Evolutionary conservation across 2,888 invertebrate genomes (phyloP).

Genomic region (Chloroclysta siterata): DNA sequence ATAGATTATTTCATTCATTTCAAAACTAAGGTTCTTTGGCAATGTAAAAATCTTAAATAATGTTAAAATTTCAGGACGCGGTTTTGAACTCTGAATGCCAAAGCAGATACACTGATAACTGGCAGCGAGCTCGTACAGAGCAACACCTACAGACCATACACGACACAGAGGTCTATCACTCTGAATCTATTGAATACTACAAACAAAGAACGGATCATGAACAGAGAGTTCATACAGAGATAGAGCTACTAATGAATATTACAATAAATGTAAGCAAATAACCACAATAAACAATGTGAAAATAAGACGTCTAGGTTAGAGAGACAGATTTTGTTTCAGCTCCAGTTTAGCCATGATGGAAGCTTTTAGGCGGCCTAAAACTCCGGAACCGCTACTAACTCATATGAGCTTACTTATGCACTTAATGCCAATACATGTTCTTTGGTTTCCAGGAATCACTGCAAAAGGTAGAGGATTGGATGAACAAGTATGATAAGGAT

Average conservation of each 20-base stretch:
- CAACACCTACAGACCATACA: conserved; percentile 60
- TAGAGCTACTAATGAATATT: conserved; percentile 70
- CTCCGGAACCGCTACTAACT: too few species aligned
- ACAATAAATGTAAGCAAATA: conserved; percentile 61
- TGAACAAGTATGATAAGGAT: conserved; percentile 73
- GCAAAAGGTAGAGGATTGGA: conserved; percentile 66
- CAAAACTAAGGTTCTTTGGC: background rate
- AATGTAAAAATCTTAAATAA: background rate
- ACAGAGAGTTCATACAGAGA: conserved; percentile 69
- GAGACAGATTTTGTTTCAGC: too few species aligned
- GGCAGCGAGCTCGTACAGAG: conserved; percentile 70
- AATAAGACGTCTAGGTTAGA: too few species aligned
- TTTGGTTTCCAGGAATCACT: conserved; percentile 62
- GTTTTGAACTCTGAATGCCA: conserved; percentile 50
- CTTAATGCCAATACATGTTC: background rate
- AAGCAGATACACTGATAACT: conserved; percentile 62
- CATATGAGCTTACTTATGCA: too few species aligned
- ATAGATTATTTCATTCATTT: too few species aligned
- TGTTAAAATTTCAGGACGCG: conserved; percentile 48
- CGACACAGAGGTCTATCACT: conserved; percentile 51
- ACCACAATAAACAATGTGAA: too few species aligned
- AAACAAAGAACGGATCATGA: conserved; percentile 65
- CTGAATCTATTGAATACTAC: conserved; percentile 54
- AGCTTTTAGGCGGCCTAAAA: too few species aligned
- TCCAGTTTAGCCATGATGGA: too few species aligned